phyloP scores from a whole-genome alignment of 2,888 invertebrate genomes.

The Caenorhabditis plicata region DNA sequence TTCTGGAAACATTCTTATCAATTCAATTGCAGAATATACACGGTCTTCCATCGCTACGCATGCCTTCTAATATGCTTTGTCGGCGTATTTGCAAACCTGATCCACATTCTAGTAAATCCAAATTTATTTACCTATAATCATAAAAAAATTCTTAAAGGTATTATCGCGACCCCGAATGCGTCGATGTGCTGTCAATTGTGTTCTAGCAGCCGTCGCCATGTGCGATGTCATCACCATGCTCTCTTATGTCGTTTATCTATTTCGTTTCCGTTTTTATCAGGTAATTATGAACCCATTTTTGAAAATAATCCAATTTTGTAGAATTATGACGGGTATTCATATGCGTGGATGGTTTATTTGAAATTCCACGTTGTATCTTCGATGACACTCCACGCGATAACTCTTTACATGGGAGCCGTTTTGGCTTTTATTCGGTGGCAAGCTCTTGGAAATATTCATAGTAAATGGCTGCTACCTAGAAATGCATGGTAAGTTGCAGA shows the following conservation, averaged over 20 bases:
- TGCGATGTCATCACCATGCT: conserved; percentile 56
- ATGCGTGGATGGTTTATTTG: conserved; percentile 41
- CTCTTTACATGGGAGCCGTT: conserved; percentile 52
- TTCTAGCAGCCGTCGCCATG: conserved; percentile 51
- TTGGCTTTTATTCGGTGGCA: conserved; percentile 55
- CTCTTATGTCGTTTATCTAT: conserved; percentile 46
- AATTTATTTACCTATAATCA: background rate
- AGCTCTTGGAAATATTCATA: conserved; percentile 51
- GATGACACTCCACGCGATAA: conserved; percentile 54
- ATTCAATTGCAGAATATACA: conserved; percentile 46
- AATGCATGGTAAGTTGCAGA: conserved; percentile 41
- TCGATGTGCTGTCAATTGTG: conserved; percentile 54
- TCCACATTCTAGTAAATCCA: conserved; percentile 47
- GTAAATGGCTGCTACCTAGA: conserved; percentile 48
- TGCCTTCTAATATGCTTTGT: conserved; percentile 51
- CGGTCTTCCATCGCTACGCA: conserved; percentile 50
- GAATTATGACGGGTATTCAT: conserved; percentile 38
- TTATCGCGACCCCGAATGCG: conserved; percentile 42
- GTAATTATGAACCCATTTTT: conserved; percentile 13
- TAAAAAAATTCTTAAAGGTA: conserved; percentile 13
- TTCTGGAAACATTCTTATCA: no score
- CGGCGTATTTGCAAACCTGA: conserved; percentile 47
- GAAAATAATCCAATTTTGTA: background rate
- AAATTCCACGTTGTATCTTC: conserved; percentile 52
- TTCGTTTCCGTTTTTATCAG: conserved; percentile 50